Evolutionary conservation across 2,888 invertebrate genomes (phyloP), one percentile per base, ranked within the genome.

Genomic region (Metacarcinus magister): DNA sequence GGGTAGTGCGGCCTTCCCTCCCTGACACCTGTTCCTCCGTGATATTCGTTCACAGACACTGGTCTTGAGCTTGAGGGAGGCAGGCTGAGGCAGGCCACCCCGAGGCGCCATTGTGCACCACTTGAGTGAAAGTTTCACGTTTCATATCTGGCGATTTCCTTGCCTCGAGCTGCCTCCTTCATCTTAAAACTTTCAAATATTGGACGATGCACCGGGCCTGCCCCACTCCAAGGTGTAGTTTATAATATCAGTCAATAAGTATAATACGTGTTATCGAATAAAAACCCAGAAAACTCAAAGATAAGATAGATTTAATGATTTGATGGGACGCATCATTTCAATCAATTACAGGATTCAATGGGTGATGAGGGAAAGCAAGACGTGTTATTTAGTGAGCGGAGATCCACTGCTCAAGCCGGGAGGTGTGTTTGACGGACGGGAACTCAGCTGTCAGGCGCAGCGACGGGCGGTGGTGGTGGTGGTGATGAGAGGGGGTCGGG

Each of bases 21-120:
- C 82, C 28, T 82, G 82, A 82, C 82, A 82, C 82, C 82, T 82
- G 82, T 82, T 82, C 32, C 28, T 82, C 32, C 28, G 10, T 82
- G 82, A 32, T 32, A 82, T 32, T 32, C 16, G 13, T 32, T 32
- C 82, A 82, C 32, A 82, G 2, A 32, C 82, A 82, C 16, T 67
- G 67, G n/a, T 19, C 54, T 39, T 39, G 67, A 23, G 23, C 67
- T n/a, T 67, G 13, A 82, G 16, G 32, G 32, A 32, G 82, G 32
- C 82, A 32, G 82, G 82, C 82, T 28, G 82, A 28, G 82, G 82
- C 82, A 82, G 82, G 82, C 10, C 28, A 32, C 10, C 28, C 2
- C 1, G 67, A 32, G 82, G 82, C 82, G 32, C 28, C 75, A 23
- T 75, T 75, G 28, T 75, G n/a, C 75, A 28, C 75, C 82, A 32